Evolutionary conservation across 2,797 vertebrate species (phyloP).

Genomic region (Cheirogaleus major): DNA sequence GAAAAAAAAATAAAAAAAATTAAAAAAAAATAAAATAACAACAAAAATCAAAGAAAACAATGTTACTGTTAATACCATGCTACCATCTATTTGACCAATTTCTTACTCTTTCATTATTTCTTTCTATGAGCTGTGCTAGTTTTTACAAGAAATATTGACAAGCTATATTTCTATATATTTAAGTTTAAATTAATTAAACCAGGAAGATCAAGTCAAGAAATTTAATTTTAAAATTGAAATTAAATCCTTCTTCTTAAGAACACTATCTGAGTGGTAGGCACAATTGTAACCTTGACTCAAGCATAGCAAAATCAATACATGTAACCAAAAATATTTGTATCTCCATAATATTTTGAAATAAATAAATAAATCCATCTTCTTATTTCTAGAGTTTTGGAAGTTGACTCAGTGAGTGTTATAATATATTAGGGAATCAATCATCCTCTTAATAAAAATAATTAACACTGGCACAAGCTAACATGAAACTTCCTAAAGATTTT

Average conservation of each 20-base stretch:
- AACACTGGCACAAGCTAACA: not conserved
- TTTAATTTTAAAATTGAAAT: not conserved
- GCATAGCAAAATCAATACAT: no score
- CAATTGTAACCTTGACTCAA: no score
- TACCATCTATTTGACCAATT: not conserved
- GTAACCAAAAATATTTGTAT: no score
- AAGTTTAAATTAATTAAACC: slow-evolving; percentile 29
- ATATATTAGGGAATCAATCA: not conserved
- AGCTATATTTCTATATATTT: not conserved
- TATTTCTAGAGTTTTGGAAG: not conserved
- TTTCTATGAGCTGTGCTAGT: not conserved
- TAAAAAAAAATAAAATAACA: no score
- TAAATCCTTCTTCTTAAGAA: not conserved
- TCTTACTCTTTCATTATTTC: not conserved
- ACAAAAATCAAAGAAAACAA: not conserved
- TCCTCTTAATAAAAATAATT: not conserved
- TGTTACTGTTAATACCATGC: not conserved
- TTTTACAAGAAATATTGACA: not conserved
- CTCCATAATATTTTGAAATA: no score
- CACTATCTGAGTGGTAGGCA: no score
- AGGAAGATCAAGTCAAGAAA: not conserved
- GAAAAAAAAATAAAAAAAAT: no score
- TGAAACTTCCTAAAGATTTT: not conserved
- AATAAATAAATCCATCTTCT: not conserved
- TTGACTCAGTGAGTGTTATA: not conserved